phyloP scores from a whole-genome alignment of 2,797 vertebrate species.

The Parauchenoglanis ngamensis region DNA sequence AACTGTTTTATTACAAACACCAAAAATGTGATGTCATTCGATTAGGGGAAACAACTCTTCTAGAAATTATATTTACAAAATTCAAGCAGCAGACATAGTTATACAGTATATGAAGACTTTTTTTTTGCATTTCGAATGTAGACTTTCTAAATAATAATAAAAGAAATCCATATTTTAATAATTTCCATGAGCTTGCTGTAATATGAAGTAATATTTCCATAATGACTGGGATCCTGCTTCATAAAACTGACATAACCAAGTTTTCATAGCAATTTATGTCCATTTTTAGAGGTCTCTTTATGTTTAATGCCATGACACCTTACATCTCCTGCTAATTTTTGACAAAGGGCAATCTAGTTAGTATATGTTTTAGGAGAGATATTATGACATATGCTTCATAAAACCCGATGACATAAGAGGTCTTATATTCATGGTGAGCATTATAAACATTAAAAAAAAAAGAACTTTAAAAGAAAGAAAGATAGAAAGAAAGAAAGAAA shows the following conservation, averaged over 20 bases:
- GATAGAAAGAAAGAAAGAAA: background rate
- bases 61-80: background rate
- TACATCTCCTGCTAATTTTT: background rate
- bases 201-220: background rate
- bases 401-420: background rate
- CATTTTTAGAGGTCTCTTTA: too few species aligned
- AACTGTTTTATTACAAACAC: background rate
- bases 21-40: background rate
- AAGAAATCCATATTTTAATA: background rate
- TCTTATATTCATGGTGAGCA: background rate
- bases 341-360: background rate
- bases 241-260: background rate
- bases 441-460: background rate
- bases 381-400: too few species aligned
- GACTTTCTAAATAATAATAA: background rate
- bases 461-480: background rate
- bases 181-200: background rate
- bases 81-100: background rate
- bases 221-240: background rate
- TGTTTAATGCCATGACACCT: background rate
- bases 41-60: background rate
- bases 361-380: background rate
- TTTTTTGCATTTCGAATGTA: background rate
- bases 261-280: background rate
- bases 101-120: background rate